phyloP scores from a whole-genome alignment of 2,797 vertebrate genomes.

The Phalloptychus januarius region DNA sequence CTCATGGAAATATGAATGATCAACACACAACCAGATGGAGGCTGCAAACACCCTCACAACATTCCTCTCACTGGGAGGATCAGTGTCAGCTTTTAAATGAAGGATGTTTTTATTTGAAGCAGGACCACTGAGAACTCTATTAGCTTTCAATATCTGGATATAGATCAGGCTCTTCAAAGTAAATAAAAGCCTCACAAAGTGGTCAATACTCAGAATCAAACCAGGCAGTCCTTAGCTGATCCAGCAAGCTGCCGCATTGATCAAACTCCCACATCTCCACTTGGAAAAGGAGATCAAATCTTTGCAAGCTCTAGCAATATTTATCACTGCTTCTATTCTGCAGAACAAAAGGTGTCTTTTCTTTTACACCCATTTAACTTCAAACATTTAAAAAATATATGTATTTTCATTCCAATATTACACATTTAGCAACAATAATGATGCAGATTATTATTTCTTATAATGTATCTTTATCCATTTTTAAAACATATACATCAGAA shows the following conservation, averaged over 20 bases:
- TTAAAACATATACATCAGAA: background rate
- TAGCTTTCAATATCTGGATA: conserved; percentile 4
- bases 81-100: conserved; percentile 20
- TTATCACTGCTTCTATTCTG: background rate
- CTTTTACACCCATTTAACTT: background rate
- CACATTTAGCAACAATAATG: too few relatives aligned
- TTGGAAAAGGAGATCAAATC: conserved; percentile 5
- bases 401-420: background rate
- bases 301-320: background rate
- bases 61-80: conserved; percentile 18
- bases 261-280: conserved; percentile 3
- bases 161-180: background rate
- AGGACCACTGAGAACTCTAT: background rate
- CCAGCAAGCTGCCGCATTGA: background rate
- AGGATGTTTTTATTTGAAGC: conserved; percentile 5
- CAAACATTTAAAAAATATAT: background rate
- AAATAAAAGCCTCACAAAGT: conserved; percentile 7
- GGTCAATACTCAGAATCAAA: conserved; percentile 12
- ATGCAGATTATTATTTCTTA: background rate
- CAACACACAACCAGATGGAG: conserved; percentile 44
- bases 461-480: background rate
- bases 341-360: background rate
- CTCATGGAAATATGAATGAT: conserved; percentile 59
- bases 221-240: conserved; percentile 4
- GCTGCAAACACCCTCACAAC: conserved; percentile 35